These are phyloP conservation scores for Tenthredo scrophulariae DNA, from an alignment of 2,888 invertebrate species.

Conservation along the genomic window DNA sequence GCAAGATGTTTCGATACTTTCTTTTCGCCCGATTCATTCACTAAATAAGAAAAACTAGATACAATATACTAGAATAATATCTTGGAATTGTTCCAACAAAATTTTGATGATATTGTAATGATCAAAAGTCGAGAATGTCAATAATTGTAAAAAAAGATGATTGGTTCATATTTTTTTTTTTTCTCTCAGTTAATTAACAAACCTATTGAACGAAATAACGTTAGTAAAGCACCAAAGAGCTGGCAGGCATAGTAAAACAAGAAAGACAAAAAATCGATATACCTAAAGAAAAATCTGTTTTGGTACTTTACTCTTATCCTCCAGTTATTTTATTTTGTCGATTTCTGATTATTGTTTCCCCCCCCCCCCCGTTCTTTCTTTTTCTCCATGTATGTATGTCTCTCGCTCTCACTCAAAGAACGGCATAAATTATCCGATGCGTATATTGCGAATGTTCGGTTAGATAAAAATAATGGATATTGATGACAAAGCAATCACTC, in stretches of 20 bases:
- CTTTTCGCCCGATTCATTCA: neutral
- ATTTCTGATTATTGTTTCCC: neutral
- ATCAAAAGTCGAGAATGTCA: neutral
- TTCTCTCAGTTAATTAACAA: neutral
- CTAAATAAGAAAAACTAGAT: neutral
- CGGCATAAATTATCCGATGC: neutral
- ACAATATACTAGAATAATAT: neutral
- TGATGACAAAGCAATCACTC: neutral
- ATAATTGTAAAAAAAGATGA: neutral
- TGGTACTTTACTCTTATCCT: neutral
- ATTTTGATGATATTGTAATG: neutral
- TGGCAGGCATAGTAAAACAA: neutral
- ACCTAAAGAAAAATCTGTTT: neutral
- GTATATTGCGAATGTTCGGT: neutral
- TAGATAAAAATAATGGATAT: conserved; percentile 3
- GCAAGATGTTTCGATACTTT: neutral
- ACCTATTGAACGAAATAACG: neutral
- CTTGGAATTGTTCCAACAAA: neutral
- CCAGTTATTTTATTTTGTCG: neutral
- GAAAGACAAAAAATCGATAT: neutral
- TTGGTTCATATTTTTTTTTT: neutral
- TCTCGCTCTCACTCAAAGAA: neutral
- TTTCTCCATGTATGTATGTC: neutral
- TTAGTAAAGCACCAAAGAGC: neutral
- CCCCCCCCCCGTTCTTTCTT: no score